Evolutionary conservation across 1,140 invertebrate genomes (phyloP), one percentile per base, ranked within the genome.

Genomic region (Glomeris maerens): DNA sequence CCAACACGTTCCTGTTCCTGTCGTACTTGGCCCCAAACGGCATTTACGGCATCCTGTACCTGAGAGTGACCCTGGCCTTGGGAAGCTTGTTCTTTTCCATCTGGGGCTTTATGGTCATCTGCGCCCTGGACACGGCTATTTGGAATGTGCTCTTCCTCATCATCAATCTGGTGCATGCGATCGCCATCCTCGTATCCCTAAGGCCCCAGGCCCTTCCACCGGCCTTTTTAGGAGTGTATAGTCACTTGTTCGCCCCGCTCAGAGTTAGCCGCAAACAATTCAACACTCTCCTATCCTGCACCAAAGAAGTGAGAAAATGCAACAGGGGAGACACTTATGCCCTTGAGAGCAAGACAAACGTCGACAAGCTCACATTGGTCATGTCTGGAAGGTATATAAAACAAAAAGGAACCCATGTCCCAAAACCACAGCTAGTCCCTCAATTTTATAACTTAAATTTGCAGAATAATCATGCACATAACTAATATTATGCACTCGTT

Each of bases 241-340:
- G 74, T 53, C 80, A 83, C 31, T 72, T 88, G 41, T 91, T 91
- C 69, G 76, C 80, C 63, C 86, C 87, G 14, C 70, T 91, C 41
- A 74, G 79, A 56, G 83, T 91, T 50, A 80, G 79, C 13, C 68
- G 85, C 31, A 75, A 79, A 55, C 83, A 88, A 65, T 92, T 90
- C 66, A 77, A 80, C 54, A 79, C 81, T 62, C 77, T 89, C 55
- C 67, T 88, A 47, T 77, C 77, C 62, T 87, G 82, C 63, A 86
- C 88, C 79, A 78, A 83, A 66, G 74, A 78, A 54, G 81, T 88
- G 59, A 72, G 78, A 17, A 75, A 78, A 48, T 73, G 88, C 21
- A 84, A 84, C 63, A 81, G 81, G 65, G 81, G 84, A 66, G 84
- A 88, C 65, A 77, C 84, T 52, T 90, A 89, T 71, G 85, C 85